Evolutionary conservation across 1,140 invertebrate species (phyloP), one percentile per base, ranked within the genome.

Genomic region (Atta texana): DNA sequence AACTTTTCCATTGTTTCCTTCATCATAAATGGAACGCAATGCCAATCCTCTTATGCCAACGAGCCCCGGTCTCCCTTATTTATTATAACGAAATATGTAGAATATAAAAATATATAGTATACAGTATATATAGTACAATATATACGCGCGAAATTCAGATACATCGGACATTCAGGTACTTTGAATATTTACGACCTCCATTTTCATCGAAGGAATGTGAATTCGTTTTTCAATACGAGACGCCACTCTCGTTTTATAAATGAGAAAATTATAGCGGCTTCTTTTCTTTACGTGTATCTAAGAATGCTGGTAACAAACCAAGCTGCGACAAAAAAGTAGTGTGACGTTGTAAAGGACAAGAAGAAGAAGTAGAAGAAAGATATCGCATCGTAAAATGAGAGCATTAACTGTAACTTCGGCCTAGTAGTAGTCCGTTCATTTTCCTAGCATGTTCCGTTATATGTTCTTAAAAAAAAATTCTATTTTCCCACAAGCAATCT

Each of bases 321-420:
- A 49, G 16, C 34, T 21, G 16, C n/a, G 34, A 21, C 28, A 49
- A 44, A n/a, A 1, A 18, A 61, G 16, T 14, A 59, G 34, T 21
- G 16, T 21, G 55, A 34, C n/a, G 28, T 51, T 24, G 34, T 53
- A 34, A 59, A n/a, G 77, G 59, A 84, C 34, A 24, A 57, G 51
- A 51, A 51, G 39, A 66, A 55, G 10, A 31, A 53, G 24, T 14
- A 51, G 57, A 68, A 81, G 34, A 88, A 49, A 90, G 77, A 71
- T 31, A 53, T 51, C 31, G 24, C 24, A 68, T 57, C 80, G 68
- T 63, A 80, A 90, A 90, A 90, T 74, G 69, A 90, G 88, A 89
- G 63, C 88, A 64, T 86, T 90, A 90, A 90, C 89, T 90, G 89
- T 90, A 90, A 90, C 81, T 68, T 77, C 76, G 75, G 53, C 64